A percentile compares a stretch with the other conserved stretches of the same genome.
phyloP scores from a whole-genome alignment of 2,888 invertebrate genomes.

The Bursaphelenchus okinawaensis region DNA sequence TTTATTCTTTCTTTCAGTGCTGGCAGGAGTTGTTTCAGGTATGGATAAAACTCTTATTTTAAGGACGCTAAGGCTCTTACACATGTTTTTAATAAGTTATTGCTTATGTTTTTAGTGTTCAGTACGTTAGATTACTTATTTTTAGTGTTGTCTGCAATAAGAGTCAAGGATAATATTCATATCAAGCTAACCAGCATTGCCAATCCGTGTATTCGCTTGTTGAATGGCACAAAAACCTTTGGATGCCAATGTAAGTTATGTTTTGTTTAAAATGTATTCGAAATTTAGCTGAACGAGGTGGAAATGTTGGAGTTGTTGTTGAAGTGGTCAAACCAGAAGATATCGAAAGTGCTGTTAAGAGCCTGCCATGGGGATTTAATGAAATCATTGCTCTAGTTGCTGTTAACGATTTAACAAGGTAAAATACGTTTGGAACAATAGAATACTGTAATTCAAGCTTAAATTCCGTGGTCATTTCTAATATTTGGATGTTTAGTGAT shows the following conservation, averaged over 20 bases:
- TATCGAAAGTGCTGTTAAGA: slow-evolving; percentile 11
- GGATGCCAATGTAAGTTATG: slow-evolving; percentile 83
- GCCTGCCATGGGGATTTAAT: slow-evolving; percentile 13
- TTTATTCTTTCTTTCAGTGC: background rate
- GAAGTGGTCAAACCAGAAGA: slow-evolving; percentile 26
- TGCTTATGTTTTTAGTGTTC: background rate
- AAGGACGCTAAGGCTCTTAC: background rate
- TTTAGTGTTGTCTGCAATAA: slow-evolving; percentile 17
- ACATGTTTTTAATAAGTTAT: background rate
- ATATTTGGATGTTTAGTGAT: background rate
- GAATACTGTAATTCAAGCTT: no score
- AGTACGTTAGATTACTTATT: no score
- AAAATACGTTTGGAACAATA: no score
- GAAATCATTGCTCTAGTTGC: slow-evolving; percentile 14
- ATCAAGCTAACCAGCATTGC: slow-evolving; percentile 15
- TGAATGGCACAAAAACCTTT: slow-evolving; percentile 89
- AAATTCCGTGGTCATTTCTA: background rate
- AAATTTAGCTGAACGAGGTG: slow-evolving; percentile 32
- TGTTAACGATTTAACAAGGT: slow-evolving; percentile 15
- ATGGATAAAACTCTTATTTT: background rate
- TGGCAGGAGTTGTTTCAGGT: background rate
- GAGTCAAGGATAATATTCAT: slow-evolving; percentile 27
- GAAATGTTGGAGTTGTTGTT: slow-evolving; percentile 38
- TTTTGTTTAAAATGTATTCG: background rate
- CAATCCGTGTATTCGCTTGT: slow-evolving; percentile 72